phyloP scores from a whole-genome alignment of 1,140 invertebrate genomes.

The Ectropis grisescens region DNA sequence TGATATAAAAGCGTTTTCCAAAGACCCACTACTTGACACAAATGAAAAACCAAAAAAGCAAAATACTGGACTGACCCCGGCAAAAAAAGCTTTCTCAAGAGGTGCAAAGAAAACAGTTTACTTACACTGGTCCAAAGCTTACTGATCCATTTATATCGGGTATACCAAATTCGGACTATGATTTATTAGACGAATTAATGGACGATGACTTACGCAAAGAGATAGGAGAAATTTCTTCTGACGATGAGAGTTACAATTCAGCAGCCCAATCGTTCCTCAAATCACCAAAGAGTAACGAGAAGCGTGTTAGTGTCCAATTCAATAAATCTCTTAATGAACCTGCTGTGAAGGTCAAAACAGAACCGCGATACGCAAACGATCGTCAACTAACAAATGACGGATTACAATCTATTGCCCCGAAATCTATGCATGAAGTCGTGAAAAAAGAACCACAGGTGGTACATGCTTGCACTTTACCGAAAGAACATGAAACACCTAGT shows the following conservation, averaged over 20 bases:
- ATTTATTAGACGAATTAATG: conserved; percentile 52
- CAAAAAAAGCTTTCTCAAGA: conserved; percentile 8
- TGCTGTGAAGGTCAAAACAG: neutral
- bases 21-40: neutral
- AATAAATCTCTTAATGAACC: neutral
- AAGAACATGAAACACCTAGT: neutral
- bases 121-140: conserved; percentile 8
- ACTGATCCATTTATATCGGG: conserved; percentile 42
- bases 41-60: conserved; percentile 2
- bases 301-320: neutral
- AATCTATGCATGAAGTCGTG: too few species aligned
- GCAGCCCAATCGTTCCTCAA: neutral
- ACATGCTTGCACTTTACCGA: neutral
- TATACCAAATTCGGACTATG: conserved; percentile 45
- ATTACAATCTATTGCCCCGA: neutral
- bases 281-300: neutral
- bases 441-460: neutral
- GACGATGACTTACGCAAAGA: conserved; percentile 55
- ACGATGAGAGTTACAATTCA: conserved; percentile 29
- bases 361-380: too few species aligned
- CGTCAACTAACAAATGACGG: too few species aligned
- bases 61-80: neutral
- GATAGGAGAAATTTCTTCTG: conserved; percentile 49
- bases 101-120: conserved; percentile 11
- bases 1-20: too few species aligned